These are phyloP conservation scores for Gambusia holbrooki DNA, from an alignment of 2,113 vertebrate species.

Conservation along the genomic window DNA sequence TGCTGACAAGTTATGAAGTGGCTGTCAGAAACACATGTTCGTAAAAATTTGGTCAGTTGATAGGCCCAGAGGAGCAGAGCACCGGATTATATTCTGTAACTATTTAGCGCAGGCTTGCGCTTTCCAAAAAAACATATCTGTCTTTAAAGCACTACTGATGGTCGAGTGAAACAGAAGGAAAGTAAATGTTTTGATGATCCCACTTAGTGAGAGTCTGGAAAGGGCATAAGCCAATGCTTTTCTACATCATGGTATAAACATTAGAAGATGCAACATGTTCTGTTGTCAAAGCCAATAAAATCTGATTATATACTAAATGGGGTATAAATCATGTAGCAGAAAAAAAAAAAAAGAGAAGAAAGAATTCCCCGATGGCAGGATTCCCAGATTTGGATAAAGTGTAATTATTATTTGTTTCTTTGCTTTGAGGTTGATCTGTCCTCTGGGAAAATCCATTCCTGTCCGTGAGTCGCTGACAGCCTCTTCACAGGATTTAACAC, in stretches of 20 bases:
- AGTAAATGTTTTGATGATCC: neutral
- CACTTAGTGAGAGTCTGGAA: neutral
- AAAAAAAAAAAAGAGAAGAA: neutral
- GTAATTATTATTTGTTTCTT: neutral
- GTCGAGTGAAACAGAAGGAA: neutral
- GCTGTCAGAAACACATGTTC: conserved; percentile 8
- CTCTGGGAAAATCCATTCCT: neutral
- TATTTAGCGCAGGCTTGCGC: neutral
- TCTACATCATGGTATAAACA: neutral
- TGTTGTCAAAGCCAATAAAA: neutral
- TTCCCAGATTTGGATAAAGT: neutral
- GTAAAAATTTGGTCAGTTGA: neutral
- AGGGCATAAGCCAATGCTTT: neutral
- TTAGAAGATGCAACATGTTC: neutral
- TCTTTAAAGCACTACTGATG: neutral
- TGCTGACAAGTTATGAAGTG: conserved; percentile 11
- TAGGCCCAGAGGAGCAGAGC: neutral
- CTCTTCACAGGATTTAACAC: neutral
- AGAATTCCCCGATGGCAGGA: neutral
- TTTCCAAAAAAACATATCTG: neutral
- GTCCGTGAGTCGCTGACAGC: neutral
- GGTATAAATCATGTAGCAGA: neutral
- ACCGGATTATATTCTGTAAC: neutral
- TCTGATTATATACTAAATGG: neutral
- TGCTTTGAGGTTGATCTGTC: neutral